phyloP scores from a whole-genome alignment of 2,113 vertebrate species.

The Salvator merianae region DNA sequence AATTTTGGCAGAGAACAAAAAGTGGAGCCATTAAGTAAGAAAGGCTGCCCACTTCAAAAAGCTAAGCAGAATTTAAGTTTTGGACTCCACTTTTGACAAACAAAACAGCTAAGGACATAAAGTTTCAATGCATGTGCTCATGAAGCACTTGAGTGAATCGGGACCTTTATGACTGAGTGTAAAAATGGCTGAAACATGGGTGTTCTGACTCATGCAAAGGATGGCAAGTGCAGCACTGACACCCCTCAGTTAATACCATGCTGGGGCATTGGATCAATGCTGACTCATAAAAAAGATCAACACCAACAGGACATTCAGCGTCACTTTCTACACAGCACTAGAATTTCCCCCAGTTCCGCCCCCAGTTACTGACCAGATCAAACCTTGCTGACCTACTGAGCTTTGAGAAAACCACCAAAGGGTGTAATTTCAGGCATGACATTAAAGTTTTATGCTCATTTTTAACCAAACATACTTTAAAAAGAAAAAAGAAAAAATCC shows the following conservation, averaged over 20 bases:
- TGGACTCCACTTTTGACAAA: slow-evolving; percentile 19
- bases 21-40: background rate
- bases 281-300: background rate
- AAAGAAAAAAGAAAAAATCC: background rate
- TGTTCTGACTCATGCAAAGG: slow-evolving; percentile 33
- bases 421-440: slow-evolving; percentile 62
- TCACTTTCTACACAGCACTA: slow-evolving; percentile 30
- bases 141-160: rapidly evolving
- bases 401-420: slow-evolving; percentile 62
- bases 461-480: slow-evolving; percentile 61
- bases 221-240: slow-evolving; percentile 35
- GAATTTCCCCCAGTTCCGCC: background rate
- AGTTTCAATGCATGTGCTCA: rapidly evolving
- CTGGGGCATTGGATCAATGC: background rate
- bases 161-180: slow-evolving; percentile 15
- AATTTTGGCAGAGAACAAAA: background rate
- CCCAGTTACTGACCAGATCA: slow-evolving; percentile 63
- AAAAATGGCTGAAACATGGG: background rate
- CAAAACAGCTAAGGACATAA: background rate
- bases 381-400: slow-evolving; percentile 63
- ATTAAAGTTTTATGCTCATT: slow-evolving; percentile 67
- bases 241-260: slow-evolving; percentile 18
- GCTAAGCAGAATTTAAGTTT: background rate
- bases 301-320: background rate
- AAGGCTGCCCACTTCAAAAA: background rate